These are phyloP conservation scores for Nezara viridula DNA, from an alignment of 2,888 invertebrate species.

Conservation along the genomic window DNA sequence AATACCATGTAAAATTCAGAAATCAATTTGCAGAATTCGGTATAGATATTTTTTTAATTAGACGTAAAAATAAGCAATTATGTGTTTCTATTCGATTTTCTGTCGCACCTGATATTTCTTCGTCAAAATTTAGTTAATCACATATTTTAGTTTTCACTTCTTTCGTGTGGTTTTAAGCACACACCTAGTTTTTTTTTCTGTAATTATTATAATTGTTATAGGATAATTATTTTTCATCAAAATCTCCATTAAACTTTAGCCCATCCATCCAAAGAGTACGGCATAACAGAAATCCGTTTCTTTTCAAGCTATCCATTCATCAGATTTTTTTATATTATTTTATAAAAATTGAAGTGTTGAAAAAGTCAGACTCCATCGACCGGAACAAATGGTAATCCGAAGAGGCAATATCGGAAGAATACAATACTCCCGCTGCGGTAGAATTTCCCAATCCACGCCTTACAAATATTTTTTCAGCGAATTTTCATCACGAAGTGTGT, in stretches of 20 bases:
- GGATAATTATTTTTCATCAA: not conserved
- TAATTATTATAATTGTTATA: too few relatives aligned
- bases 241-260: too few relatives aligned
- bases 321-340: not conserved
- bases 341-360: not conserved
- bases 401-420: not conserved
- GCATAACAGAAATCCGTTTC: not conserved
- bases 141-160: too few relatives aligned
- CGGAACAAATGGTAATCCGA: not conserved
- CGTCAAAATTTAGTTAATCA: too few relatives aligned
- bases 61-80: too few relatives aligned
- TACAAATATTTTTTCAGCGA: not conserved
- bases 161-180: too few relatives aligned
- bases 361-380: not conserved
- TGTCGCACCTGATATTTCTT: too few relatives aligned
- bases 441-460: not conserved
- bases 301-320: not conserved
- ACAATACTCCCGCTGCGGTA: not conserved
- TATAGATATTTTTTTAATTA: too few relatives aligned
- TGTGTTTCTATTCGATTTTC: too few relatives aligned
- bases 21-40: too few relatives aligned
- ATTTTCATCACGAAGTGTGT: not conserved
- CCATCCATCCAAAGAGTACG: not conserved
- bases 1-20: too few relatives aligned
- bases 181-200: too few relatives aligned